Conservation (phyloP, 2,113 vertebrate species). For the Panthera leo region DNA sequence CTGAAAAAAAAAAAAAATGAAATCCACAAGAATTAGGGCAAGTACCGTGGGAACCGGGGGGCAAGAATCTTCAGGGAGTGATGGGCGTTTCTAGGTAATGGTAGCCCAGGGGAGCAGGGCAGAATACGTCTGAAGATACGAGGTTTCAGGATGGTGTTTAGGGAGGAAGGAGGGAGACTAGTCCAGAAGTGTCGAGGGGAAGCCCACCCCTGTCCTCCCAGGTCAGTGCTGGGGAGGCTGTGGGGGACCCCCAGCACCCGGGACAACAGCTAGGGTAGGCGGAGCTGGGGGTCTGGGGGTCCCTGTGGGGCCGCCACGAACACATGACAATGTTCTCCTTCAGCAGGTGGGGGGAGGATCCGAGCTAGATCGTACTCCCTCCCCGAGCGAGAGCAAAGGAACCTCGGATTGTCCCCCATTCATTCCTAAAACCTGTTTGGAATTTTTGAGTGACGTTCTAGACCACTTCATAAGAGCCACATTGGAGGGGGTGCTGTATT, state of each 20-base stretch:
- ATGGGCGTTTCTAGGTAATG: not conserved
- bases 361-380: not conserved
- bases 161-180: not conserved
- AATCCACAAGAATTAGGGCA: not conserved
- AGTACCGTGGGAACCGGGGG: accelerated
- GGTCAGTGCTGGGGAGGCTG: not conserved
- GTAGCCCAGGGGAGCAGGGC: not conserved
- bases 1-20: not conserved
- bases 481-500: not conserved
- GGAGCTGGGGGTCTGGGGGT: accelerated
- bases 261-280: not conserved
- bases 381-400: too few species aligned
- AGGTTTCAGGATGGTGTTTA: not conserved
- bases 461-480: not conserved
- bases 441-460: not conserved
- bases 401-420: too few species aligned
- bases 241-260: too few species aligned
- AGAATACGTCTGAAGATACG: not conserved
- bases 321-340: accelerated
- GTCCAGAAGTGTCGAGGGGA: not conserved
- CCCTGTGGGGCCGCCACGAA: not conserved
- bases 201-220: accelerated
- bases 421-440: not conserved
- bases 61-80: not conserved
- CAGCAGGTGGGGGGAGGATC: not conserved